Base-by-base conservation (phyloP, 2,113 vertebrate genomes). In the Dipodomys spectabilis region DNA sequence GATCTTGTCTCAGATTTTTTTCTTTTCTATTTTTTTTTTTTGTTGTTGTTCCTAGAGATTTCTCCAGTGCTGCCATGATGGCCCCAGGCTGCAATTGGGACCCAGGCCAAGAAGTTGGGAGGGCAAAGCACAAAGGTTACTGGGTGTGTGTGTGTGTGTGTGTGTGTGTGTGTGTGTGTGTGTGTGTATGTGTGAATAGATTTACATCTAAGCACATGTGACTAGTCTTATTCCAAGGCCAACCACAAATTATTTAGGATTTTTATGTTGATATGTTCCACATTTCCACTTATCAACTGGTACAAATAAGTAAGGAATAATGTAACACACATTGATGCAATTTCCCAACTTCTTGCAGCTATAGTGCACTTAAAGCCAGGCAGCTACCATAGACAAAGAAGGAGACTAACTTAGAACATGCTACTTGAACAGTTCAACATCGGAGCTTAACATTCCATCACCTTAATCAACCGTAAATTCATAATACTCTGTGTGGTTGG, bases 221-320 rank as follows among this genome's bases (percentile, higher is more conserved):
- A 85, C 78, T 94, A 84, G 77, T 82, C 30, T 25, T 81, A 89
- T 81, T 96, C 95, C 81, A 94, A 88, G 69, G 64, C 16, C 71
- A 95, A 85, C 53, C 45, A 53, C 71, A 86, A 78, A 92, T 90
- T 95, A 94, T 94, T 93, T 80, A 79, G 60, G 32, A 81, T 94
- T 93, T 69, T 74, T 60, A 94, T 78, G 88, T 73, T 95, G 81
- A 77, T 93, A 67, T 85, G 88, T 87, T 95, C 89, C 84, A 72
- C 89, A 95, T 95, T 97, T 92, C 87, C 83, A 68, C 75, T 91
- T 84, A 69, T 88, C 11, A 53, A 32, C 71, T 93, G 91, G 86
- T 81, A 79, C 64, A 94, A 82, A 75, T 84, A 95, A 92, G 83
- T 82, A 74, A 91, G 65, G 64, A 25, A 68, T 82, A 86, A 85